Percentiles rank a stretch among this genome's conserved stretches.
phyloP scores from a whole-genome alignment of 2,888 invertebrate species.

The Mythimna impura region DNA sequence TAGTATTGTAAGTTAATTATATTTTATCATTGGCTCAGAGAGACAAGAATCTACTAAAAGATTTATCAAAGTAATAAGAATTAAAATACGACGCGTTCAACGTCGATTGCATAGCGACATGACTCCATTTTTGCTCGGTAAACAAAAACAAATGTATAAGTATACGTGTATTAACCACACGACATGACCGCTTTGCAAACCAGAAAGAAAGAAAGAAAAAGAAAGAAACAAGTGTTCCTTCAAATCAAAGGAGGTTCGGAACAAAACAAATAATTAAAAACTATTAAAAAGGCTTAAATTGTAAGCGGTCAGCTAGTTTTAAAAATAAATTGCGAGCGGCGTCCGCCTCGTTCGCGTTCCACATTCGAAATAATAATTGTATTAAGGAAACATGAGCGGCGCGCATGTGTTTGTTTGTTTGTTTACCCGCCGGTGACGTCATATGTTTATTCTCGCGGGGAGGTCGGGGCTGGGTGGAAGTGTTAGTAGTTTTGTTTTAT shows the following conservation, averaged over 20 bases:
- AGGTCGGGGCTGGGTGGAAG: constrained; percentile 69
- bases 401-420: constrained; percentile 91
- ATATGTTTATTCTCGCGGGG: constrained; percentile 90
- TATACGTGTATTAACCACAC: constrained; percentile 22
- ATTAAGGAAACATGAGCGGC: constrained; percentile 91
- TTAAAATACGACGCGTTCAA: constrained; percentile 24
- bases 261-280: constrained; percentile 54
- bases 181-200: constrained; percentile 41
- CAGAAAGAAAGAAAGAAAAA: constrained; percentile 39
- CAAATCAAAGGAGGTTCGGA: constrained; percentile 54
- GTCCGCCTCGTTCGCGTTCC: constrained; percentile 83
- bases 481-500: constrained; percentile 48
- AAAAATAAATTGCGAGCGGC: constrained; percentile 69
- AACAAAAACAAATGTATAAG: constrained; percentile 49
- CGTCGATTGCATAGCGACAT: constrained; percentile 26
- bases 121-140: constrained; percentile 46
- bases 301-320: constrained; percentile 62
- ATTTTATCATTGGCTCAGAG: background rate
- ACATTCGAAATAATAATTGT: constrained; percentile 91
- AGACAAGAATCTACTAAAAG: background rate
- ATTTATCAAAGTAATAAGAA: constrained; percentile 4
- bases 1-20: constrained; percentile 15
- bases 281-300: constrained; percentile 56
- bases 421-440: constrained; percentile 90
- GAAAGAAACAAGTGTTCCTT: constrained; percentile 42